These are phyloP conservation scores for Dicycla oo DNA, from an alignment of 2,888 invertebrate species.

Conservation along the genomic window DNA sequence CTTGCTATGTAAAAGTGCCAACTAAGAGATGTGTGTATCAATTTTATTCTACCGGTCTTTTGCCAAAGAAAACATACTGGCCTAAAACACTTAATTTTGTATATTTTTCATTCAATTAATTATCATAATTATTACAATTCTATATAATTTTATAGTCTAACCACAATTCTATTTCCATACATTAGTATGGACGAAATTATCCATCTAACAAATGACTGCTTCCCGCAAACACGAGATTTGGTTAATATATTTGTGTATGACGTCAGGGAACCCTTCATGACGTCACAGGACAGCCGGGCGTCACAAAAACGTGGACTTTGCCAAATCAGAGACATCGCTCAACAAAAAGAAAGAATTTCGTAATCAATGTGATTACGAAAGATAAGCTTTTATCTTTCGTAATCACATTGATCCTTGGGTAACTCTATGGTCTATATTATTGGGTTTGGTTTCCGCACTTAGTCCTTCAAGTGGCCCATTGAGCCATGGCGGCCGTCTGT, in stretches of 20 bases:
- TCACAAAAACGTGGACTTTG: constrained; percentile 42
- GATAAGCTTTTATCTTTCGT: constrained; percentile 37
- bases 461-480: no score
- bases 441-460: no score
- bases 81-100: constrained; percentile 3
- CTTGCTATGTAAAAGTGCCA: constrained; percentile 1
- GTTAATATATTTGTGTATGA: constrained; percentile 47
- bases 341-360: constrained; percentile 24
- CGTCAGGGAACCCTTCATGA: constrained; percentile 53
- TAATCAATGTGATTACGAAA: no score
- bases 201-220: constrained; percentile 23
- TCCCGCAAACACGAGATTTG: constrained; percentile 39
- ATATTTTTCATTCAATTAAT: not conserved
- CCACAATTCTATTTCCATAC: constrained; percentile 14
- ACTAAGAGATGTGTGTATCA: constrained; percentile 2
- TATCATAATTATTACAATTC: not conserved
- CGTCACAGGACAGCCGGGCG: constrained; percentile 55
- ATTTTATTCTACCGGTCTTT: not conserved
- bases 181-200: constrained; percentile 32
- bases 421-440: no score
- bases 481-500: no score
- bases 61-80: not conserved
- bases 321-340: constrained; percentile 36
- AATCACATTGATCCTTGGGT: constrained; percentile 37
- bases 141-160: not conserved